Evolutionary conservation across 2,113 vertebrate genomes (phyloP).

Genomic region (Opisthocomus hoazin): DNA sequence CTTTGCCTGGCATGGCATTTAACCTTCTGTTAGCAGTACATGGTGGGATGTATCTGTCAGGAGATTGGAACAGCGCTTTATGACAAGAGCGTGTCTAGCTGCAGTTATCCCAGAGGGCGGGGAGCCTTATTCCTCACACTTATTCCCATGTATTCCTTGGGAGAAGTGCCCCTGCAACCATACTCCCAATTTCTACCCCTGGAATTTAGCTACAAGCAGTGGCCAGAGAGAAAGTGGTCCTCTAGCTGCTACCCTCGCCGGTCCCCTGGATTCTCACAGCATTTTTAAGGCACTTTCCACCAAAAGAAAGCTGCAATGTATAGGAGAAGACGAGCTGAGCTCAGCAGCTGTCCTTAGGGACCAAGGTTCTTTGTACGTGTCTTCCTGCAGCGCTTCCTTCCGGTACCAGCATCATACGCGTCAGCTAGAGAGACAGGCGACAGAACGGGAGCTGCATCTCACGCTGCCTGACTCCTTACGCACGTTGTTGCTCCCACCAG

Average conservation of each 20-base stretch:
- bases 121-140: neutral
- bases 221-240: neutral
- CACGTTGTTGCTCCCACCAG: neutral
- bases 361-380: neutral
- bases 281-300: neutral
- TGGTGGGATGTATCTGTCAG: constrained; percentile 34
- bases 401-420: neutral
- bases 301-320: neutral
- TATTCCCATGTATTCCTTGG: neutral
- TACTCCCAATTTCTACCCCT: neutral
- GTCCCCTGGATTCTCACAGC: neutral
- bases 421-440: neutral
- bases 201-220: neutral
- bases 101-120: neutral
- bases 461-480: neutral
- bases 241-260: neutral
- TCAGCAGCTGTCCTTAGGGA: neutral
- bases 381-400: neutral
- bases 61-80: neutral
- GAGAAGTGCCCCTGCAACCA: neutral
- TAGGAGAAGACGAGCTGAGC: neutral
- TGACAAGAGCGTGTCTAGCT: neutral
- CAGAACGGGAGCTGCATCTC: neutral
- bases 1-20: constrained; percentile 19
- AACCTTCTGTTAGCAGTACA: neutral